phyloP scores from a whole-genome alignment of 2,113 vertebrate species.

The Apaloderma vittatum region DNA sequence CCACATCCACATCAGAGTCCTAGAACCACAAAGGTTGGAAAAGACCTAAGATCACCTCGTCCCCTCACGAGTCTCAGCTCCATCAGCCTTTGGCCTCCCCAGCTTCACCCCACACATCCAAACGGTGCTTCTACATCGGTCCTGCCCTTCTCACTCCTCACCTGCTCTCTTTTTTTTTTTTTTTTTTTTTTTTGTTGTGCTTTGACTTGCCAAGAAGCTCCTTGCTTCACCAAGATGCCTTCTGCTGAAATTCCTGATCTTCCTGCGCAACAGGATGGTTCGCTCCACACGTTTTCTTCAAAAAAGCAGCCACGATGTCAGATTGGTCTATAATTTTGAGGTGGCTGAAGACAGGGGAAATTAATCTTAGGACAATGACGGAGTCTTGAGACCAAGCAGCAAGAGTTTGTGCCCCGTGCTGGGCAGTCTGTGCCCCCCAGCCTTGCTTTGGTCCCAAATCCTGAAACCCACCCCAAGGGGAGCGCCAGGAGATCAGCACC shows the following conservation, averaged over 20 bases:
- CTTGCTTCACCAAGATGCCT: background rate
- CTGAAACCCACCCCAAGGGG: too few species aligned
- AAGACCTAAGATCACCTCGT: too few species aligned
- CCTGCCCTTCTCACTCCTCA: background rate
- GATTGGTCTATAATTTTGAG: background rate
- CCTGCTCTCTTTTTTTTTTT: background rate
- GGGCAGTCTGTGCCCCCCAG: too few species aligned
- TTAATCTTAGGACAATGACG: background rate
- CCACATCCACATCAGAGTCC: fast-evolving
- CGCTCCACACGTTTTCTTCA: background rate
- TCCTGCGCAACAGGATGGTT: slow-evolving; percentile 42
- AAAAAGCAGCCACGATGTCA: background rate
- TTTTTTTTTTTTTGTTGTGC: background rate
- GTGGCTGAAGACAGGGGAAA: slow-evolving; percentile 5
- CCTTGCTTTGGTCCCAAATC: too few species aligned
- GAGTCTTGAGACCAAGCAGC: too few species aligned
- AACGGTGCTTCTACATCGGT: background rate
- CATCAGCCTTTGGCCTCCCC: background rate
- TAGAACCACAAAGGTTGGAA: too few species aligned
- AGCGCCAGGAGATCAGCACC: too few species aligned
- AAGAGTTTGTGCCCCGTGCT: too few species aligned
- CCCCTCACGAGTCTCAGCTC: background rate
- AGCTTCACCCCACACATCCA: fast-evolving
- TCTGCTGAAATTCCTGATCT: slow-evolving; percentile 35
- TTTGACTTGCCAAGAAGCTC: background rate